Percentiles rank a stretch among this genome's conserved stretches.
phyloP scores from a whole-genome alignment of 1,140 invertebrate species.

The Delia radicum region DNA sequence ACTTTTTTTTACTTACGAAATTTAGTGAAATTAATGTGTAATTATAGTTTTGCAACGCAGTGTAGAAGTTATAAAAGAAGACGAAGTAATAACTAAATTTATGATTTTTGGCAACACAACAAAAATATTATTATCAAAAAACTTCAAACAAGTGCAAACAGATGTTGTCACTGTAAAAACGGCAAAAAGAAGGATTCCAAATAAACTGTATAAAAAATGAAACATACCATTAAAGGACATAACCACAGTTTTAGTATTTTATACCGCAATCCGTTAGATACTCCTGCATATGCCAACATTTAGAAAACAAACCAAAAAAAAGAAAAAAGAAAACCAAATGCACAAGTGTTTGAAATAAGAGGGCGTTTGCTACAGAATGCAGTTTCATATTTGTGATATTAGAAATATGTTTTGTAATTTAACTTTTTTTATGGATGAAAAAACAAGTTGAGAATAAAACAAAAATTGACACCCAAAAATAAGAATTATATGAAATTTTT shows the following conservation, averaged over 20 bases:
- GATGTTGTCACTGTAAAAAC: background rate
- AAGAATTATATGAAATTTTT: background rate
- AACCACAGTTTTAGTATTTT: background rate
- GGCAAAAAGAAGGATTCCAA: background rate
- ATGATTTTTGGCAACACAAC: background rate
- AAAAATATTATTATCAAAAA: background rate
- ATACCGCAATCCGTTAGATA: background rate
- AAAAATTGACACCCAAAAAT: background rate
- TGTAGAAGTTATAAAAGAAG: too few relatives aligned
- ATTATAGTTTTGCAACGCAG: too few relatives aligned
- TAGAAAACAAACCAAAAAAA: background rate
- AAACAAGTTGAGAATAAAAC: too few relatives aligned
- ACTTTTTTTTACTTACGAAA: too few relatives aligned
- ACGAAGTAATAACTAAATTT: background rate
- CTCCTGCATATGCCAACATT: background rate
- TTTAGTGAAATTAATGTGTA: too few relatives aligned
- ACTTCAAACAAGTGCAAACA: background rate
- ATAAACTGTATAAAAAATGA: background rate
- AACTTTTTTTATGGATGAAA: background rate
- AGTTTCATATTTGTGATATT: background rate
- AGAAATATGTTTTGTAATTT: background rate
- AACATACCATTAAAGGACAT: background rate
- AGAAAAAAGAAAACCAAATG: background rate
- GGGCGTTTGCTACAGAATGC: background rate
- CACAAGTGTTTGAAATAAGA: background rate